phyloP scores from a whole-genome alignment of 2,797 vertebrate species.

The Anguilla marmorata region DNA sequence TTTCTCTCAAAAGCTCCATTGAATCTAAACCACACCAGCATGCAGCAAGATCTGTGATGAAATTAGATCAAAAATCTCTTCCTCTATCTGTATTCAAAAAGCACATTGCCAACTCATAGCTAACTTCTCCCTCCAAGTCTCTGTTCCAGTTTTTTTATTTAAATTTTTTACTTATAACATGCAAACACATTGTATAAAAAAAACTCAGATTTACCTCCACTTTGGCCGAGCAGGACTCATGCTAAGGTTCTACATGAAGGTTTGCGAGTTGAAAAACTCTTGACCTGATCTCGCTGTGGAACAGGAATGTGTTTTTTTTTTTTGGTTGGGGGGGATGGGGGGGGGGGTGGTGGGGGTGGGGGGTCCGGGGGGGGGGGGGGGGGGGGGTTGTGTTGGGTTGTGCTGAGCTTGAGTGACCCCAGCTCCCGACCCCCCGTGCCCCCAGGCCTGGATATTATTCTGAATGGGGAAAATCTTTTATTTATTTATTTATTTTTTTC shows the following conservation, averaged over 20 bases:
- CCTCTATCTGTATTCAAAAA: background rate
- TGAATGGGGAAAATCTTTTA: background rate
- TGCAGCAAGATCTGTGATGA: background rate
- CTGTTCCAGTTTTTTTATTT: background rate
- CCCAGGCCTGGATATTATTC: constrained; percentile 21
- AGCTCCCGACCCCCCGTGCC: background rate
- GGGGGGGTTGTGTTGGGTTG: background rate
- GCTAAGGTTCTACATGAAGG: constrained; percentile 35
- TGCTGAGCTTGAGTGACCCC: constrained; percentile 35
- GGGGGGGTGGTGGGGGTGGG: constrained; percentile 23
- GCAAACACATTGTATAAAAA: constrained; percentile 20
- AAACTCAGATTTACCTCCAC: constrained; percentile 57
- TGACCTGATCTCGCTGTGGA: constrained; percentile 30
- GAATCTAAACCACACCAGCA: background rate
- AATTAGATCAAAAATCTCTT: background rate
- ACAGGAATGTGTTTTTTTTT: constrained; percentile 16
- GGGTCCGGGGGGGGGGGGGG: constrained; percentile 2
- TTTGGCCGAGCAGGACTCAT: constrained; percentile 46
- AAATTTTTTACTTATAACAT: background rate
- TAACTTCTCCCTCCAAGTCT: background rate
- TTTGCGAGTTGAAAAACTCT: constrained; percentile 23
- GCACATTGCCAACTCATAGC: background rate
- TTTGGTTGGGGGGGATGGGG: no score
- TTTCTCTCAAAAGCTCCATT: background rate
- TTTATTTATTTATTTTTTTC: background rate